Base-by-base conservation (phyloP, 2,888 invertebrate genomes). In the Phalangium opilio region DNA sequence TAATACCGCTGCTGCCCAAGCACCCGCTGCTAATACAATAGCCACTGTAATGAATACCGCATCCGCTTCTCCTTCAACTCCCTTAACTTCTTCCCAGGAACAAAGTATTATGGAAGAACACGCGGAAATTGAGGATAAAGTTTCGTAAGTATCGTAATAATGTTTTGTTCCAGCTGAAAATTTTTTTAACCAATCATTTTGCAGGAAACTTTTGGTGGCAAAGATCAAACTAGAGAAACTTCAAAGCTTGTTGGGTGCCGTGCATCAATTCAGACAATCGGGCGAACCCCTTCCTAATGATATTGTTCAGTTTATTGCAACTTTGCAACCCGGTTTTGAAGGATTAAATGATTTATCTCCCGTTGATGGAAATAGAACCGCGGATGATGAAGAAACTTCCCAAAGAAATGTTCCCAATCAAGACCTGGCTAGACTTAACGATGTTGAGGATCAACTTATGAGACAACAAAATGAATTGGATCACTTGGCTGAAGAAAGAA, bases 51-150 rank as follows among this genome's bases (percentile, higher is more conserved):
- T 27, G 4, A 27, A 27, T 27, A 27, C 27, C 27, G 1, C 17
- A 2, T 34, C 34, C n/a, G 15, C 8, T 14, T 17, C 38, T 34
- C 7, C 36, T 18, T 27, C 27, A 27, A 27, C 27, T 27, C 27
- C 8, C 27, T 8, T 27, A 27, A 27, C 27, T 27, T 11, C 20
- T 14, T 5, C 27, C 34, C 38, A 33, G 17, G 43, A 18, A 14
- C 42, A 27, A 27, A 32, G 42, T 15, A 14, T 12, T 33, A 21
- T 17, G 43, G 35, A 38, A n/a, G 21, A 33, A 10, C 36, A 38
- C 18, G 34, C 44, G 14, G 41, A 41, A 44, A 44, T 41, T 27
- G 32, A 46, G 42, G 46, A 46, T 2, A 51, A 48, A 44, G 35
- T 48, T 10, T 40, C 36, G 35, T 44, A 36, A 21, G 27, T 27